Evolutionary conservation across 2,797 vertebrate genomes (phyloP).

Genomic region (Sebastes variabilis): DNA sequence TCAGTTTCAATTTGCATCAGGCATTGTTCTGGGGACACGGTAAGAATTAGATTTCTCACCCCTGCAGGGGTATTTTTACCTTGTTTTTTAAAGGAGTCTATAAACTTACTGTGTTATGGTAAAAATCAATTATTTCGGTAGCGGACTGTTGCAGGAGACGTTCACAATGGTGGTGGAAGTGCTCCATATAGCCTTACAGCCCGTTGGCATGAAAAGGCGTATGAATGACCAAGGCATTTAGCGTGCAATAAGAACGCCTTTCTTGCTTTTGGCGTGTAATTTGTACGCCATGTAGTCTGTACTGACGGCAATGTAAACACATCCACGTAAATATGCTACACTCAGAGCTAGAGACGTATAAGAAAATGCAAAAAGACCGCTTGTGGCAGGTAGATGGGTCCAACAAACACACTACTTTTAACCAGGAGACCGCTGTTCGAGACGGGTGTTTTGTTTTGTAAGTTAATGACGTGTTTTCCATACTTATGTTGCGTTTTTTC

Average conservation of each 20-base stretch:
- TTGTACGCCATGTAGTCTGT: too few relatives aligned
- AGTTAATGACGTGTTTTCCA: too few relatives aligned
- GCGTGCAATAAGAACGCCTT: too few relatives aligned
- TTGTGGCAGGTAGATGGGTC: too few relatives aligned
- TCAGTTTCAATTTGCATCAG: constrained; percentile 43
- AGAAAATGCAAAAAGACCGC: too few relatives aligned
- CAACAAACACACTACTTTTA: too few relatives aligned
- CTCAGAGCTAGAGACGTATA: accelerated
- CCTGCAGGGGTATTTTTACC: background rate
- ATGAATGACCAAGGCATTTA: too few relatives aligned
- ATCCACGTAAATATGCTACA: accelerated
- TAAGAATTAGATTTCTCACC: constrained; percentile 23
- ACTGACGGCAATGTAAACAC: accelerated
- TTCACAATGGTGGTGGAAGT: background rate
- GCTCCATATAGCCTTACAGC: background rate
- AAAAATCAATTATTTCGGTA: background rate
- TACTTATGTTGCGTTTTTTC: too few relatives aligned
- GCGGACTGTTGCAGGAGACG: background rate
- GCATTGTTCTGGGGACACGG: constrained; percentile 8
- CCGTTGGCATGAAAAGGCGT: too few relatives aligned
- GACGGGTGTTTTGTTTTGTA: too few relatives aligned
- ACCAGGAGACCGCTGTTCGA: too few relatives aligned
- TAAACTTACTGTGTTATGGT: background rate
- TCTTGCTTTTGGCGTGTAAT: too few relatives aligned
- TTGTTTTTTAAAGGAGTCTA: background rate